These are phyloP conservation scores for Drosophila oshimai DNA, from an alignment of 1,140 invertebrate genomes.

Conservation along the genomic window DNA sequence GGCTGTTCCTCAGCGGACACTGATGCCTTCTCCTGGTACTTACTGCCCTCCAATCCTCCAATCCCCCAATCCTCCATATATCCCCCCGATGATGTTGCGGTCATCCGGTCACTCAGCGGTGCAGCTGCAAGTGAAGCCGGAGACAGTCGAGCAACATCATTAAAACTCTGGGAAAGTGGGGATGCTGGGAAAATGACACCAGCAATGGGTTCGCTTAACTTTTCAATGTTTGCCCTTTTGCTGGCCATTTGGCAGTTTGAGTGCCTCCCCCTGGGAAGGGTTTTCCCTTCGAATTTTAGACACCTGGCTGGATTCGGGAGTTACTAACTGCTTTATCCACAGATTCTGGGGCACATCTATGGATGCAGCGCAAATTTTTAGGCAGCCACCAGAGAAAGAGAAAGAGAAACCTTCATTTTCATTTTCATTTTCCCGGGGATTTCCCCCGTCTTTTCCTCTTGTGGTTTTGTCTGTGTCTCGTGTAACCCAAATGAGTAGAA, in stretches of 20 bases:
- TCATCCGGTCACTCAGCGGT: constrained; percentile 57
- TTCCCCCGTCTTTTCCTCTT: constrained; percentile 7
- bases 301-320: constrained; percentile 19
- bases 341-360: background rate
- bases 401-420: background rate
- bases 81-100: constrained; percentile 33
- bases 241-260: constrained; percentile 54
- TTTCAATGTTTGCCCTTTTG: constrained; percentile 60
- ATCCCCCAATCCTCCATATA: too few relatives aligned
- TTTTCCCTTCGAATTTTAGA: too few relatives aligned
- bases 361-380: constrained; percentile 1
- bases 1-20: background rate
- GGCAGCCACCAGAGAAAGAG: background rate
- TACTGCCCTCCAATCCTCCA: background rate
- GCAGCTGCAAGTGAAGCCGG: constrained; percentile 40
- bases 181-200: constrained; percentile 34
- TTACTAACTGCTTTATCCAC: constrained; percentile 12
- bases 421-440: constrained; percentile 4
- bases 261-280: constrained; percentile 5
- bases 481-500: constrained; percentile 57
- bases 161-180: constrained; percentile 51
- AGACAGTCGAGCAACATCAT: constrained; percentile 63
- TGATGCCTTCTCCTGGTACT: background rate
- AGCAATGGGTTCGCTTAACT: constrained; percentile 62
- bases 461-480: constrained; percentile 8